Evolutionary conservation across 2,888 invertebrate species (phyloP), one percentile per base, ranked within the genome.

Genomic region (Aelia acuminata): DNA sequence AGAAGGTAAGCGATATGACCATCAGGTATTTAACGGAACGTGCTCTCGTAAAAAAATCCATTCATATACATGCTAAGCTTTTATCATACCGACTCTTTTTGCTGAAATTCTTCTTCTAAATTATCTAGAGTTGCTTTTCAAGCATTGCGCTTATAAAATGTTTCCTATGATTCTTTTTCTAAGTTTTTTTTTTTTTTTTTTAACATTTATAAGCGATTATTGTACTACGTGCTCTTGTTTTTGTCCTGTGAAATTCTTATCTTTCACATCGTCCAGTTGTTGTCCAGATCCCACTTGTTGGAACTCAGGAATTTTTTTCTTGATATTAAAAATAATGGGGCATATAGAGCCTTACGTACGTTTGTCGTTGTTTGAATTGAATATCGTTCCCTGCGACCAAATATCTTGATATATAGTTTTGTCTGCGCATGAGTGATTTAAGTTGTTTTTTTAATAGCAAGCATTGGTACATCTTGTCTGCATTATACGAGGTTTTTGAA

Each of bases 11-110:
- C 75, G 75, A 31, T 63, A 15, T 63, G 31, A 63, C 63, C 31
- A 63, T 63, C 15, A 80, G 75, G 39, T 39, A 39, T 75, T 75
- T 75, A 39, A 75, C 75, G 75, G 75, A 80, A 80, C 75, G 39
- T 80, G 75, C 22, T 80, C 75, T 80, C 43, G 43, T 43, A 80
- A 80, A 80, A 75, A 80, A 80, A 80, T 80, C n/a, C 75, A 80
- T 80, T 80, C 75, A 80, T 80, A 80, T 80, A 35, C 20, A 43
- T 22, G 75, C 3, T 22, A 22, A 15, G 43, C 35, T 80, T 80
- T 39, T 43, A 43, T 35, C 75, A 80, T 80, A 80, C 75, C 63
- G 15, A 10, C 53, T 26, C 10, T 57, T n/a, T 57, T 57, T 57
- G 53, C 11, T 26, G 53, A 11, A 57, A 15, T 31, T 31, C 13